Percentiles rank a stretch among this genome's conserved stretches.
Evolutionary conservation across 2,888 invertebrate species (phyloP).

Genomic region (Tillus elongatus): DNA sequence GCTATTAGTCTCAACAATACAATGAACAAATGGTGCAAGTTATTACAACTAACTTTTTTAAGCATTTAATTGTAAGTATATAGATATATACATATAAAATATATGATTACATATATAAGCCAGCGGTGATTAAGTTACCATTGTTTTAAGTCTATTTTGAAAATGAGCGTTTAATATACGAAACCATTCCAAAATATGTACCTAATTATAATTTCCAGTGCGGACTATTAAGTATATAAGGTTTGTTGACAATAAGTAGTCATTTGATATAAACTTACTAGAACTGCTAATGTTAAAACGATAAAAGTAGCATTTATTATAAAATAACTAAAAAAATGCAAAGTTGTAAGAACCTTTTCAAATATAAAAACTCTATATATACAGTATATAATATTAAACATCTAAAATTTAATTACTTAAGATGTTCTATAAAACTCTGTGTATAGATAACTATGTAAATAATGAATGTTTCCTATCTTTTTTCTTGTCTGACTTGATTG

Average conservation of each 20-base stretch:
- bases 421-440: slow-evolving; percentile 37
- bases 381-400: slow-evolving; percentile 36
- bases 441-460: slow-evolving; percentile 37
- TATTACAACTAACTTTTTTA: slow-evolving; percentile 38
- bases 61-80: slow-evolving; percentile 34
- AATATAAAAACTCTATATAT: slow-evolving; percentile 36
- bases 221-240: slow-evolving; percentile 38
- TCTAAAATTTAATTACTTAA: slow-evolving; percentile 36
- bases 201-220: slow-evolving; percentile 41
- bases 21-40: slow-evolving; percentile 44
- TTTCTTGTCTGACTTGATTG: slow-evolving; percentile 18
- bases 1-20: slow-evolving; percentile 40
- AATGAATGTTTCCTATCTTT: slow-evolving; percentile 30
- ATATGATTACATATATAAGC: no score
- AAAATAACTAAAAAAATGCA: slow-evolving; percentile 31
- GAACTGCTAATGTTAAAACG: slow-evolving; percentile 38
- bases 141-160: slow-evolving; percentile 21
- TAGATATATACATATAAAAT: no score
- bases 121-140: slow-evolving; percentile 39
- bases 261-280: slow-evolving; percentile 42
- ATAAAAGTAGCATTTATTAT: slow-evolving; percentile 42
- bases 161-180: slow-evolving; percentile 13
- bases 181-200: slow-evolving; percentile 44
- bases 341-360: slow-evolving; percentile 37
- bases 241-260: slow-evolving; percentile 45